Evolutionary conservation across 2,888 invertebrate genomes (phyloP).

Genomic region (Sinohyriopsis cumingii): DNA sequence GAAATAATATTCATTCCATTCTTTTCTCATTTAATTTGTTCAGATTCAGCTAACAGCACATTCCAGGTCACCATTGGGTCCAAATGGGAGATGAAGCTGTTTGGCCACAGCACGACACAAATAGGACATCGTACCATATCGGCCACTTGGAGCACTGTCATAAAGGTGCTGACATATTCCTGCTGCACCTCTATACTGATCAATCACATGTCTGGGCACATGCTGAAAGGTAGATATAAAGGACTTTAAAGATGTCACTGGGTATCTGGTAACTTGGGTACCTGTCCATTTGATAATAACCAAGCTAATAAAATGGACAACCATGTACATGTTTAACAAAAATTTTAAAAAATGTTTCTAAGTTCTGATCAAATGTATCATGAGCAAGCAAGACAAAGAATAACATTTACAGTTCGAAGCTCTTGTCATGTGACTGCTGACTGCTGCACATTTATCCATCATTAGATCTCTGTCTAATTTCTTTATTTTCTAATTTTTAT

Average conservation of each 20-base stretch:
- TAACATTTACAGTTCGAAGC: too few species aligned
- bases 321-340: too few species aligned
- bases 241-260: neutral
- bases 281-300: too few species aligned
- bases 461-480: too few species aligned
- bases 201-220: constrained; percentile 51
- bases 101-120: constrained; percentile 75
- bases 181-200: constrained; percentile 89
- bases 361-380: too few species aligned
- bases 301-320: too few species aligned
- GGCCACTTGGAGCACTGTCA: constrained; percentile 98
- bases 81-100: constrained; percentile 55
- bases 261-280: neutral
- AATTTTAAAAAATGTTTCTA: too few species aligned
- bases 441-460: too few species aligned
- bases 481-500: too few species aligned
- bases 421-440: too few species aligned
- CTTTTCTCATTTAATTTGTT: neutral
- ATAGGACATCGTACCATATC: constrained; percentile 98
- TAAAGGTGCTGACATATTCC: constrained; percentile 97
- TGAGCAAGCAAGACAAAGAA: too few species aligned
- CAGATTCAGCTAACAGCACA: constrained; percentile 53
- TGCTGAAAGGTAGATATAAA: constrained; percentile 40
- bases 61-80: constrained; percentile 59
- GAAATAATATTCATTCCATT: neutral